Evolutionary conservation across 2,797 vertebrate genomes (phyloP).

Genomic region (Anguilla anguilla): DNA sequence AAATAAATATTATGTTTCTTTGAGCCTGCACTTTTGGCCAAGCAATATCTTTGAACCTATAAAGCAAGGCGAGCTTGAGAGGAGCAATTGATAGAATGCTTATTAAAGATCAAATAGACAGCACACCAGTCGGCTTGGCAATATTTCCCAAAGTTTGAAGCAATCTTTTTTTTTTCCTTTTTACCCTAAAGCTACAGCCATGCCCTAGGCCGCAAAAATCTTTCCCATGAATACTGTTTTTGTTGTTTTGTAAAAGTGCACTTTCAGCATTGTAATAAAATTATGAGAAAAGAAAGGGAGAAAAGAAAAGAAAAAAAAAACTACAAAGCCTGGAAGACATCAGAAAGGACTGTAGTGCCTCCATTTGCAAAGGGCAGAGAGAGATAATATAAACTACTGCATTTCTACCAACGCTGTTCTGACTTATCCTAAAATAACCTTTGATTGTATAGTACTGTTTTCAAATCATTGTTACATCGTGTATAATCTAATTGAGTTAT

Average conservation of each 20-base stretch:
- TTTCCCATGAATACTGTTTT: conserved; percentile 38
- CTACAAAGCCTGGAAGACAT: conserved; percentile 33
- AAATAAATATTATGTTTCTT: conserved; percentile 5
- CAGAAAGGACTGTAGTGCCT: conserved; percentile 50
- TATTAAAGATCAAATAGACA: conserved; percentile 23
- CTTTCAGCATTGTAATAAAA: conserved; percentile 49
- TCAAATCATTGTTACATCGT: neutral
- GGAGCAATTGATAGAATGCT: neutral
- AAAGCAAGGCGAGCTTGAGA: neutral
- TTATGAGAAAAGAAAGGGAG: conserved; percentile 18
- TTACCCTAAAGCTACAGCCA: conserved; percentile 34
- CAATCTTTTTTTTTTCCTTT: conserved; percentile 35
- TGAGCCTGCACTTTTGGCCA: neutral
- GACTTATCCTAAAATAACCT: neutral
- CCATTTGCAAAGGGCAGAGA: neutral
- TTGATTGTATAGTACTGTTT: too few relatives aligned
- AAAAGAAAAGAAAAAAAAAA: conserved; percentile 10
- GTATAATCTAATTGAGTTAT: neutral
- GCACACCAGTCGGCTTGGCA: conserved; percentile 33
- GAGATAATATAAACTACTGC: neutral
- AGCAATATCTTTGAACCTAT: neutral
- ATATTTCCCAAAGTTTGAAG: conserved; percentile 36
- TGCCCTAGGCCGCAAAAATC: conserved; percentile 41
- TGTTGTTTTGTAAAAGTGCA: conserved; percentile 42
- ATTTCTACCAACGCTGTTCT: neutral